These are phyloP conservation scores for Dryas iulia DNA, from an alignment of 1,140 invertebrate species.

Conservation along the genomic window DNA sequence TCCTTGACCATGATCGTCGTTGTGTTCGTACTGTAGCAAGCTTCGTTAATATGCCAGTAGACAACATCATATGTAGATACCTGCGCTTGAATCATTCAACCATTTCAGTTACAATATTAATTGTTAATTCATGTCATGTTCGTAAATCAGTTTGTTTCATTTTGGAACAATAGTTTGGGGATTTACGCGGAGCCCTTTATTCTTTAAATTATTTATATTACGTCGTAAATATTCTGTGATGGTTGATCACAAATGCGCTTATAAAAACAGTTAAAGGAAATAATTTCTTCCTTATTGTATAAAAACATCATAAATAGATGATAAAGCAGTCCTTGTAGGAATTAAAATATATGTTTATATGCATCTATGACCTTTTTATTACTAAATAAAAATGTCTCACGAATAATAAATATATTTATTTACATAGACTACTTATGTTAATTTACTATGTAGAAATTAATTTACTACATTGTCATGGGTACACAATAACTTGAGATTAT, in stretches of 20 bases:
- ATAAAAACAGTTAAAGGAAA: neutral
- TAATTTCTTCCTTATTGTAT: slow-evolving; percentile 10
- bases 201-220: slow-evolving; percentile 2
- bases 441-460: too few species aligned
- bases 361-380: neutral
- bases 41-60: neutral
- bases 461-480: too few species aligned
- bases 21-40: neutral
- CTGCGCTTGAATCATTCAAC: slow-evolving; percentile 1
- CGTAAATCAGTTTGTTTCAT: neutral
- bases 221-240: neutral
- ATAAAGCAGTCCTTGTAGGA: neutral
- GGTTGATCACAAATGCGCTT: neutral
- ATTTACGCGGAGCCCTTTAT: neutral
- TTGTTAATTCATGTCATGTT: neutral
- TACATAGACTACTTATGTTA: too few species aligned
- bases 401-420: too few species aligned
- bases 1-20: slow-evolving; percentile 2
- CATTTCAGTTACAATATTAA: neutral
- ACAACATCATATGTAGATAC: neutral
- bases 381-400: too few species aligned
- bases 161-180: neutral
- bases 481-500: too few species aligned
- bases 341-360: neutral
- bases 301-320: neutral